A percentile compares a stretch with the other conserved stretches of the same genome.
Conservation (phyloP, 23 tunicate genomes). For the Halocynthia roretzi region DNA sequence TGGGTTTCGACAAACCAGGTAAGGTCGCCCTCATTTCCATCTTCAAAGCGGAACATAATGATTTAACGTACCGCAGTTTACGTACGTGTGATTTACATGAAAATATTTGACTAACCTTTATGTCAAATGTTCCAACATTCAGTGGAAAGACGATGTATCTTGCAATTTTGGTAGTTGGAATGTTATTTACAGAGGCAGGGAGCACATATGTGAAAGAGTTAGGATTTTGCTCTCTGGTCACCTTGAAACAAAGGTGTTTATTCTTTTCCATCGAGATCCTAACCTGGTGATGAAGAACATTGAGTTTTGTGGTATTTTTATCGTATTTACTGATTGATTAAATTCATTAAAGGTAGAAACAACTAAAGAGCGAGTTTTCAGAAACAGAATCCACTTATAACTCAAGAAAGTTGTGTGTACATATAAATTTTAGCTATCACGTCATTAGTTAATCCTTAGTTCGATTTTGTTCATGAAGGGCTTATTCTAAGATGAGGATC, state of each 20-base stretch:
- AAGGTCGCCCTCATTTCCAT: constrained; percentile 12
- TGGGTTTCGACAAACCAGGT: not conserved
- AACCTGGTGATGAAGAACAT: no score
- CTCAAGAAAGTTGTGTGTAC: no score
- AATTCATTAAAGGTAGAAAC: no score
- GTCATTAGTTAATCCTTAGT: no score
- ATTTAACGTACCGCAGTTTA: not conserved
- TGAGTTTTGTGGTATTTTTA: no score
- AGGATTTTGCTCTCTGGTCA: no score
- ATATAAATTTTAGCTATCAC: no score
- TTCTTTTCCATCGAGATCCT: not conserved
- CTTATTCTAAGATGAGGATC: no score
- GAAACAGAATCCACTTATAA: no score
- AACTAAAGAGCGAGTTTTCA: no score
- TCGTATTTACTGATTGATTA: no score
- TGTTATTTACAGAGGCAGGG: not conserved
- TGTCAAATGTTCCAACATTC: constrained; percentile 20
- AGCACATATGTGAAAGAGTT: not conserved
- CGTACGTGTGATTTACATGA: not conserved
- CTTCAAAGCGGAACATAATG: not conserved
- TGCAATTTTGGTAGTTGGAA: constrained; percentile 13
- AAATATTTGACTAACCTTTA: constrained; percentile 29
- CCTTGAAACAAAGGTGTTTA: not conserved
- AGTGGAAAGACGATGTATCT: constrained; percentile 44
- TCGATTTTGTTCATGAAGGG: no score